phyloP scores from a whole-genome alignment of 2,888 invertebrate species.

The Ectemnius lituratus region DNA sequence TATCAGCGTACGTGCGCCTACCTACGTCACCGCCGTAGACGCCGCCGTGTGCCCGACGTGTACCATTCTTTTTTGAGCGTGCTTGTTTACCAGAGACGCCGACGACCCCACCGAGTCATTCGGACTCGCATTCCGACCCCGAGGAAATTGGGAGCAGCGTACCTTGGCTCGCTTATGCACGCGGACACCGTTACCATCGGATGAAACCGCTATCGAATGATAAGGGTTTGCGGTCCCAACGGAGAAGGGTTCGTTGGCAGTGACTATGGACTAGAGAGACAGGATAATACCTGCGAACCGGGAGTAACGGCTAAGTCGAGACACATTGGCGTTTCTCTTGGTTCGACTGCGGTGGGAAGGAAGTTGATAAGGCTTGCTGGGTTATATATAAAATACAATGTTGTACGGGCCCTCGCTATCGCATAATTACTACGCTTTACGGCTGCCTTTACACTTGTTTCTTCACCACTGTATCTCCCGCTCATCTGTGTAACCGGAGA shows the following conservation, averaged over 20 bases:
- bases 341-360: constrained; percentile 1
- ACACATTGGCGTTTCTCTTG: neutral
- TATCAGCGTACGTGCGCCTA: constrained; percentile 19
- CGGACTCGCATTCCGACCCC: too few species aligned
- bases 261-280: neutral
- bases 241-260: neutral
- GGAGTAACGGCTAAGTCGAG: neutral
- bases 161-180: neutral
- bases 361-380: constrained; percentile 37
- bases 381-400: constrained; percentile 24
- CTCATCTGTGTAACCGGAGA: constrained; percentile 62
- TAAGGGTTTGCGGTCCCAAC: neutral
- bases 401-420: constrained; percentile 48
- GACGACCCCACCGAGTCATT: too few species aligned
- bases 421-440: constrained; percentile 63
- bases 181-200: neutral
- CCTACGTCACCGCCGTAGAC: constrained; percentile 10
- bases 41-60: neutral
- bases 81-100: neutral
- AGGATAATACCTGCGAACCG: neutral
- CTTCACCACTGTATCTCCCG: constrained; percentile 59
- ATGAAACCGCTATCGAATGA: neutral
- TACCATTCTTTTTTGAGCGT: neutral
- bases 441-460: constrained; percentile 64
- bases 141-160: too few species aligned